Conservation (phyloP, 2,113 vertebrate species). For the Naja naja region DNA sequence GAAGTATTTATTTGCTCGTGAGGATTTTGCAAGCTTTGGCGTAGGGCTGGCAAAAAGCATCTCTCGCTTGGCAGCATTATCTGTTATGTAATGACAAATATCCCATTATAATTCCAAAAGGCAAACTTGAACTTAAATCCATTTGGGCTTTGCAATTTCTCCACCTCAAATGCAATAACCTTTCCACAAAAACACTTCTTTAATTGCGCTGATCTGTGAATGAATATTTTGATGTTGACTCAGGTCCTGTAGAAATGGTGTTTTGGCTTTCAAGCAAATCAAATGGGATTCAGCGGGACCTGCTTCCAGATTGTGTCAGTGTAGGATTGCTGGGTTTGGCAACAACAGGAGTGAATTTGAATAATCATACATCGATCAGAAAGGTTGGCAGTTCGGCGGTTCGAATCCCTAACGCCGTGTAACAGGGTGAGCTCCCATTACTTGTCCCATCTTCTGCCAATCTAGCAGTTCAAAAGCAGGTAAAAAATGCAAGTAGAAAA, state of each 20-base stretch:
- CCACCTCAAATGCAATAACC: neutral
- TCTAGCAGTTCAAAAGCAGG: no score
- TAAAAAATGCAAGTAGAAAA: no score
- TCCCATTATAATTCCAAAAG: neutral
- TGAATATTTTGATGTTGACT: neutral
- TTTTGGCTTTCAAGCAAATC: neutral
- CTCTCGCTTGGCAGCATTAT: neutral
- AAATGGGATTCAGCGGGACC: neutral
- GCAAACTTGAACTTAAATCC: neutral
- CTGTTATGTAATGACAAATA: slow-evolving; percentile 17
- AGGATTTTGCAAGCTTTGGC: slow-evolving; percentile 26
- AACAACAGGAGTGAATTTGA: neutral
- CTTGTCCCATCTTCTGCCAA: no score
- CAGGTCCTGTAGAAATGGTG: neutral
- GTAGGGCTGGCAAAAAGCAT: neutral
- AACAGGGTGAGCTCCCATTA: no score
- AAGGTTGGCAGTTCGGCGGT: no score
- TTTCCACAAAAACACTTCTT: neutral
- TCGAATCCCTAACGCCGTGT: no score
- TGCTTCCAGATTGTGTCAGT: neutral
- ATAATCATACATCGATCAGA: neutral
- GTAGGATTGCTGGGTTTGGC: neutral
- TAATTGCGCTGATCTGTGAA: neutral
- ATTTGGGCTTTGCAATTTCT: neutral
- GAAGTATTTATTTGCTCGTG: slow-evolving; percentile 29